Base-by-base conservation (phyloP, 1,140 invertebrate genomes). In the Ceratosolen fusciceps region DNA sequence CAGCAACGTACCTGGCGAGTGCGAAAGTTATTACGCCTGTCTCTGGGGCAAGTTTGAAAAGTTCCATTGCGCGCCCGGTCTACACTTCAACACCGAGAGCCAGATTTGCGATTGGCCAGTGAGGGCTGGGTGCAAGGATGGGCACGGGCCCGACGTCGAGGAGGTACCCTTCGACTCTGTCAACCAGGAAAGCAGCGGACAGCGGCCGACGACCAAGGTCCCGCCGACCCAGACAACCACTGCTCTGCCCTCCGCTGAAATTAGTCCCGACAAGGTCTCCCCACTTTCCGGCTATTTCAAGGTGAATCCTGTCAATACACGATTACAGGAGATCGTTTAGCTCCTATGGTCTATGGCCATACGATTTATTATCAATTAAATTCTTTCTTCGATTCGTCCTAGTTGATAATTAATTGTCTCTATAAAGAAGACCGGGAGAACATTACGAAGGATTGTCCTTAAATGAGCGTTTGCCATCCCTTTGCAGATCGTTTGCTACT, bases 401-500 rank as follows among this genome's bases (percentile, higher is more conserved):
- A 47, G 16, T 9, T 16, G 16, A n/a, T n/a, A n/a, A n/a, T n/a
- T n/a, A n/a, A n/a, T n/a, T n/a, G n/a, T n/a, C n/a, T n/a, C n/a
- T n/a, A 43, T 43, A 43, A 52, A 52, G 49, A 14, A 21, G 3
- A 52, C 21, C 21, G 4, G 21, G 21, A 19, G 21, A 19, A 52
- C 10, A 47, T 52, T 52, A 21, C 10, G 12, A 52, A 52, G 5
- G 4, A 52, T 52, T 21, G 10, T 52, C 14, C 3, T 52, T 19
- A 21, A 21, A 19, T 52, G 14, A 52, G 21, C 21, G 10, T 52
- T 52, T 52, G 21, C 14, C 9, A 52, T 52, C 21, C 9, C 3
- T 21, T 94, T 92, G 82, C 93, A 96, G 88, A 90, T 98, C 0
- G 95, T 98, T 0, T 98, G 96, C 83, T 98, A 98, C 86, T 98